Percentiles rank a stretch among this genome's conserved stretches.
Conservation (phyloP, 2,888 invertebrate genomes). For the Erynnis tages region DNA sequence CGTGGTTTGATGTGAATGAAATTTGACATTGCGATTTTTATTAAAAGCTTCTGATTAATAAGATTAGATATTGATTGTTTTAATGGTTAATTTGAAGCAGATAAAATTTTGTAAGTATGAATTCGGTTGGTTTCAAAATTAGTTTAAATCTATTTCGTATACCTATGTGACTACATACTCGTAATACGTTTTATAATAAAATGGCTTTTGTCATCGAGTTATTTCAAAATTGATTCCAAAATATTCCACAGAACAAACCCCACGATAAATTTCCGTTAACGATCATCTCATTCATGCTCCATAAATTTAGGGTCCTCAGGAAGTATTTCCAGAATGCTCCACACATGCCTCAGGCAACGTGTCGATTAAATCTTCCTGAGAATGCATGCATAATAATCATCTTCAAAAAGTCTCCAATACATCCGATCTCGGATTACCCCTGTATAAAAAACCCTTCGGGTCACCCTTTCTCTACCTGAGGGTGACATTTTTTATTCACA, state of each 20-base stretch:
- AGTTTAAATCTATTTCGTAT: no score
- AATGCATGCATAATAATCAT: slow-evolving; percentile 77
- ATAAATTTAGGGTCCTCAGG: slow-evolving; percentile 53
- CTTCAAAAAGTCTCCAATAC: slow-evolving; percentile 56
- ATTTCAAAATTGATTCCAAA: slow-evolving; percentile 8
- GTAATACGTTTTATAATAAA: no score
- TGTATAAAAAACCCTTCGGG: slow-evolving; percentile 61
- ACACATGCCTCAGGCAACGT: slow-evolving; percentile 63
- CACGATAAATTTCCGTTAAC: slow-evolving; percentile 46
- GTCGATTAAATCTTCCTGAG: slow-evolving; percentile 74
- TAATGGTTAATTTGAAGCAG: no score
- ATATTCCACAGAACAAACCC: slow-evolving; percentile 1
- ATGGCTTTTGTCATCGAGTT: no score
- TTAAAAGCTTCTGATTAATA: no score
- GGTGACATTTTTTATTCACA: slow-evolving; percentile 79
- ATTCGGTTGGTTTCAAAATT: no score
- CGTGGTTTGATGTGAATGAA: slow-evolving; percentile 21
- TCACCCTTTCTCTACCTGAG: slow-evolving; percentile 73
- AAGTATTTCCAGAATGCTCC: slow-evolving; percentile 52
- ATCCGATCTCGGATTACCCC: slow-evolving; percentile 67
- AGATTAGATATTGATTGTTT: no score
- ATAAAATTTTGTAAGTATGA: no score
- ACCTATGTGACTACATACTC: no score
- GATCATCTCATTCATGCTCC: slow-evolving; percentile 44
- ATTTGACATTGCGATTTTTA: no score